Evolutionary conservation across 2,888 invertebrate genomes (phyloP), one percentile per base, ranked within the genome.

Genomic region (Metallyticus violacea): DNA sequence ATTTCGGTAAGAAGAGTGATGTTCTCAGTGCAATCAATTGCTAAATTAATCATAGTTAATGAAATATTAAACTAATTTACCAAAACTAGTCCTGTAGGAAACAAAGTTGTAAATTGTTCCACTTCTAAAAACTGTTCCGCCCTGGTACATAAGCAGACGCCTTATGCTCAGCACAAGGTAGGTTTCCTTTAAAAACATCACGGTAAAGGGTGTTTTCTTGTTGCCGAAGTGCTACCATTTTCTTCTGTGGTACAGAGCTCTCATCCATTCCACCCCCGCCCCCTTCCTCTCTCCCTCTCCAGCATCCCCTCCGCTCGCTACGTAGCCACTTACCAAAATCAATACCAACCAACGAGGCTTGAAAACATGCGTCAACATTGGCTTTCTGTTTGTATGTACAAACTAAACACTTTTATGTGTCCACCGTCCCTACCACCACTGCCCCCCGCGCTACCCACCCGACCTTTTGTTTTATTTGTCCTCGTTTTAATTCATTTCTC

Each of bases 311-410:
- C 85, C 85, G 80, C 85, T 77, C 80, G 29, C 85, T 28, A 77
- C 86, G 79, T 84, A 85, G 88, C 87, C 88, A 88, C 88, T 88
- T 88, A 88, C 88, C 88, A 88, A 93, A 93, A 93, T 93, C 93
- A 93, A 93, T 93, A 93, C 93, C 86, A 92, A 91, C 91, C 93
- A 93, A 93, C 93, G 93, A 93, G 93, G 93, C 93, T 93, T 93
- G 93, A 93, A 93, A 93, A 93, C 93, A 93, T 93, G 93, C 93
- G 93, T 93, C 93, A 93, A 93, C 93, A 93, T 90, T 83, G 86
- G 86, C 83, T 81, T 84, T 85, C 85, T 88, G 88, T 85, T 87
- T 84, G 88, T 81, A 83, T 82, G 82, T 62, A 85, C 85, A 85
- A 77, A 83, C 83, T 83, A 83, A 83, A 83, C 83, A 83, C 77